phyloP scores from a whole-genome alignment of 2,113 vertebrate species.

The Chionomys nivalis region DNA sequence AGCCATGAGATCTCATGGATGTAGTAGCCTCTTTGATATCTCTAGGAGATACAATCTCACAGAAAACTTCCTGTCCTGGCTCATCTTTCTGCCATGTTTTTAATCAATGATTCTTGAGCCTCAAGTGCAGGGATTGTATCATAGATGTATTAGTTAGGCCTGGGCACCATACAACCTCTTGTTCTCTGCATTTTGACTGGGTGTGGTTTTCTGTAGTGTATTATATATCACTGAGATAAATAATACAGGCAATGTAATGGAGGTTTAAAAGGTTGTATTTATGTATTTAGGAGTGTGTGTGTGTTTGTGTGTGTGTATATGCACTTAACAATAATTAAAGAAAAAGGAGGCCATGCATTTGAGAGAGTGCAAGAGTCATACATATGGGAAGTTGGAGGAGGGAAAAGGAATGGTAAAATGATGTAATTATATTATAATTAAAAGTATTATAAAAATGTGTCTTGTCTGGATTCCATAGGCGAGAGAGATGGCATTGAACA shows the following conservation, averaged over 20 bases:
- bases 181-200: neutral
- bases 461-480: constrained; percentile 18
- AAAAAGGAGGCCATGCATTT: neutral
- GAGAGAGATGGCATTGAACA: neutral
- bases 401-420: neutral
- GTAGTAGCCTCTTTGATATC: neutral
- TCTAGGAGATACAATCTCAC: neutral
- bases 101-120: neutral
- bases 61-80: neutral
- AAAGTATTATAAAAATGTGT: neutral
- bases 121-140: neutral
- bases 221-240: neutral
- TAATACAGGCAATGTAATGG: neutral
- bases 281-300: neutral
- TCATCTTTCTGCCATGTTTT: neutral
- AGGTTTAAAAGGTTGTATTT: neutral
- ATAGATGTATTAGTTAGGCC: neutral
- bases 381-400: neutral
- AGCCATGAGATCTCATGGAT: neutral
- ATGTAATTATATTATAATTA: neutral
- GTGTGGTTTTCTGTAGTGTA: neutral
- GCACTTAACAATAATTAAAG: neutral
- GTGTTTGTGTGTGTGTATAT: neutral
- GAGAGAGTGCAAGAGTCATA: neutral
- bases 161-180: neutral